A percentile compares a stretch with the other conserved stretches of the same genome.
Conservation (phyloP, 2,797 vertebrate species). For the Lepus oiostolus region DNA sequence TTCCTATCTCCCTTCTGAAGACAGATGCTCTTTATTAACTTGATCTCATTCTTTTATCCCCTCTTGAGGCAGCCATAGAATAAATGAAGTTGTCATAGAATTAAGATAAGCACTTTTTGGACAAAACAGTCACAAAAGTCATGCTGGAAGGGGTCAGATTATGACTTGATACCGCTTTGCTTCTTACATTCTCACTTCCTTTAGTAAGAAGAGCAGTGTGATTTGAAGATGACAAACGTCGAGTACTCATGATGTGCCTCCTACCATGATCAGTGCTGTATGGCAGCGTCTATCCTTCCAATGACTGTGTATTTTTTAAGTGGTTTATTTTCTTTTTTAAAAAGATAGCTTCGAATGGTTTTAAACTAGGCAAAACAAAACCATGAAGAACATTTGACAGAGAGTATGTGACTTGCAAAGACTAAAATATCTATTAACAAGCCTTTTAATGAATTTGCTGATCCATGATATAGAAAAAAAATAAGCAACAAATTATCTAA, state of each 20-base stretch:
- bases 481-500: neutral
- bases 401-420: neutral
- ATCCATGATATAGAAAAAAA: neutral
- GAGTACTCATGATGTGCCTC: neutral
- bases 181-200: neutral
- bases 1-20: constrained; percentile 12
- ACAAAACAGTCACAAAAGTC: neutral
- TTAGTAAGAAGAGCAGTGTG: neutral
- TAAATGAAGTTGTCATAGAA: neutral
- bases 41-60: neutral
- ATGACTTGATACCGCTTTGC: neutral
- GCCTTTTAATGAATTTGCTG: neutral
- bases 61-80: neutral
- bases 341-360: constrained; percentile 8
- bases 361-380: constrained; percentile 26
- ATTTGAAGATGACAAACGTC: neutral
- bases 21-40: neutral
- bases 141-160: neutral
- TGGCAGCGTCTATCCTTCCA: neutral
- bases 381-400: neutral
- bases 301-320: neutral
- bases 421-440: constrained; percentile 1
- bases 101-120: neutral
- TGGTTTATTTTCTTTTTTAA: neutral
- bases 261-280: neutral